A percentile compares a stretch with the other conserved stretches of the same genome.
These are phyloP conservation scores for Horisme vitalbata DNA, from an alignment of 2,888 invertebrate genomes.

Conservation along the genomic window DNA sequence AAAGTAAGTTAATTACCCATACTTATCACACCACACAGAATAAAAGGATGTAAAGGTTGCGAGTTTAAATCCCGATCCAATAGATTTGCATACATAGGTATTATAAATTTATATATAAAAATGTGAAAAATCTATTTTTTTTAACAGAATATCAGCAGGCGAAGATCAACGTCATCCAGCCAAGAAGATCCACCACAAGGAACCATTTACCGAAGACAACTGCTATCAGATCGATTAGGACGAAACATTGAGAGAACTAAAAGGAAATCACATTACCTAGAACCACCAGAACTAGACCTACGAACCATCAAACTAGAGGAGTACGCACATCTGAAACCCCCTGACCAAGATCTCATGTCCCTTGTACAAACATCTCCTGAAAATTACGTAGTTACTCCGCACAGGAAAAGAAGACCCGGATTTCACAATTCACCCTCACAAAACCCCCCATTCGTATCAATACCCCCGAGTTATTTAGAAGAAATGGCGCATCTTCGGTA, in stretches of 20 bases:
- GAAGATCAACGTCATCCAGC: slow-evolving; percentile 78
- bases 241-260: slow-evolving; percentile 84
- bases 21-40: too few species aligned
- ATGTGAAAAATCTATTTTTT: slow-evolving; percentile 2
- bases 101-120: neutral
- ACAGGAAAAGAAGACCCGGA: slow-evolving; percentile 92
- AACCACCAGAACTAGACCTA: slow-evolving; percentile 87
- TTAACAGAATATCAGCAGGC: slow-evolving; percentile 69
- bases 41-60: too few species aligned
- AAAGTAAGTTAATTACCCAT: too few species aligned
- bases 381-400: slow-evolving; percentile 93
- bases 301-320: slow-evolving; percentile 86
- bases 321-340: slow-evolving; percentile 84
- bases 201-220: slow-evolving; percentile 83
- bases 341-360: slow-evolving; percentile 87
- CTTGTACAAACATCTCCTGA: slow-evolving; percentile 89
- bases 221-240: slow-evolving; percentile 83
- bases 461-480: slow-evolving; percentile 89
- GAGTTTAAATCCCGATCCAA: too few species aligned
- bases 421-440: slow-evolving; percentile 94
- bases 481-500: slow-evolving; percentile 86
- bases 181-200: slow-evolving; percentile 79
- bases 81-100: too few species aligned
- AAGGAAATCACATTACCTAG: slow-evolving; percentile 85
- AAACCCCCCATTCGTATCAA: slow-evolving; percentile 93